Evolutionary conservation across 1,140 invertebrate species (phyloP).

Genomic region (Panagrolaimus sp.): DNA sequence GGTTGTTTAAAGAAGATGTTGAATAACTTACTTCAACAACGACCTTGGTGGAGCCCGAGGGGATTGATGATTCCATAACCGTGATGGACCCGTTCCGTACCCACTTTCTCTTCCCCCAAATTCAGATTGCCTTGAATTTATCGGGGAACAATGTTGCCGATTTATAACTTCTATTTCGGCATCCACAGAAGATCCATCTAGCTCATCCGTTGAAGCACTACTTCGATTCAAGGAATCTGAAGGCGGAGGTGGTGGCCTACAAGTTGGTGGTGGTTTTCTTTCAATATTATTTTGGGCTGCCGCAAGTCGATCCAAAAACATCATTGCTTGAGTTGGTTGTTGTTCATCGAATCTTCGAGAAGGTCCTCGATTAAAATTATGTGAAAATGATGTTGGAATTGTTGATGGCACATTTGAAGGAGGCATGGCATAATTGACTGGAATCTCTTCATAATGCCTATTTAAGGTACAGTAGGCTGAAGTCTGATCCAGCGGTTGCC

Average conservation of each 20-base stretch:
- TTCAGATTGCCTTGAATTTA: neutral
- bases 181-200: neutral
- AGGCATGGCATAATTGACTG: neutral
- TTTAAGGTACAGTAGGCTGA: neutral
- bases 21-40: conserved; percentile 5
- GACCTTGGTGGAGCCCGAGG: neutral
- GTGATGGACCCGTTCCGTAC: conserved; percentile 2
- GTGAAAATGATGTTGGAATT: neutral
- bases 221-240: neutral
- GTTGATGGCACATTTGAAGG: neutral
- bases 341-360: too few relatives aligned
- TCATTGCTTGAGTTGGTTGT: neutral
- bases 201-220: neutral
- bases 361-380: neutral
- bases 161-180: conserved; percentile 14
- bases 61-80: conserved; percentile 7
- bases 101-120: neutral
- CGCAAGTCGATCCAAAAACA: neutral
- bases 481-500: neutral
- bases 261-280: neutral
- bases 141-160: neutral
- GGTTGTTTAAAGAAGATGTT: too few relatives aligned
- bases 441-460: conserved; percentile 10
- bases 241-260: neutral
- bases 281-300: neutral